A percentile compares a stretch with the other conserved stretches of the same genome.
These are phyloP conservation scores for Drosophila virilis DNA, from an alignment of 1,140 invertebrate genomes.

Conservation along the genomic window DNA sequence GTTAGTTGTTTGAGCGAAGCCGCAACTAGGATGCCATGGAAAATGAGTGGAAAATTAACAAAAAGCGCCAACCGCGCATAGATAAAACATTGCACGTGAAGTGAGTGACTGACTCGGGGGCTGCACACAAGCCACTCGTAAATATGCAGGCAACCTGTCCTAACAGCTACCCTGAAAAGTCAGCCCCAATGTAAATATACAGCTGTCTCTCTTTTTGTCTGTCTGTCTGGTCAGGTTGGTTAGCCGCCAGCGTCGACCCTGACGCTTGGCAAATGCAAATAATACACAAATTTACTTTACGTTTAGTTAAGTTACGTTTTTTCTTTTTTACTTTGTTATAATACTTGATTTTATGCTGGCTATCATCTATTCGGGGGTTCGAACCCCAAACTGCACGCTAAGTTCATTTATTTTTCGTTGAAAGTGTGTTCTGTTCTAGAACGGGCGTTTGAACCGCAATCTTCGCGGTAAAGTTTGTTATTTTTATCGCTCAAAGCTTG, in stretches of 20 bases:
- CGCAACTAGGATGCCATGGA: constrained; percentile 55
- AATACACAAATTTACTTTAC: constrained; percentile 48
- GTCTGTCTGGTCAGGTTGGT: constrained; percentile 6
- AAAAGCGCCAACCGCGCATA: constrained; percentile 55
- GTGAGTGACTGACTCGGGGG: constrained; percentile 20
- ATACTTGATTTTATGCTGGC: no score
- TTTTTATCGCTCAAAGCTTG: no score
- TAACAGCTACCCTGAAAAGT: neutral
- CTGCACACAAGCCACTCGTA: constrained; percentile 26
- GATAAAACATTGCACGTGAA: constrained; percentile 64
- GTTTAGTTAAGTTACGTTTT: neutral
- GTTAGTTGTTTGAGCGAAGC: constrained; percentile 22
- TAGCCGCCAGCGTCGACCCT: constrained; percentile 37
- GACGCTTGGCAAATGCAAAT: constrained; percentile 72
- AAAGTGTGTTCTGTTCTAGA: neutral
- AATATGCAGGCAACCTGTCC: constrained; percentile 7
- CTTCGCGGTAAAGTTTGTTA: no score
- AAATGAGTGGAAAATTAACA: constrained; percentile 81
- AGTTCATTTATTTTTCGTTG: neutral
- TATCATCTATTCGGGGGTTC: no score
- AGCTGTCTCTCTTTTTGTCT: neutral
- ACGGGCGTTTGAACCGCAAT: no score
- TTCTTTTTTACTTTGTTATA: neutral
- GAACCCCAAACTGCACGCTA: no score
- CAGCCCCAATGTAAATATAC: constrained; percentile 4